Percentiles rank a stretch among this genome's conserved stretches.
Evolutionary conservation across 2,113 vertebrate species (phyloP).

Genomic region (Apteryx owenii): DNA sequence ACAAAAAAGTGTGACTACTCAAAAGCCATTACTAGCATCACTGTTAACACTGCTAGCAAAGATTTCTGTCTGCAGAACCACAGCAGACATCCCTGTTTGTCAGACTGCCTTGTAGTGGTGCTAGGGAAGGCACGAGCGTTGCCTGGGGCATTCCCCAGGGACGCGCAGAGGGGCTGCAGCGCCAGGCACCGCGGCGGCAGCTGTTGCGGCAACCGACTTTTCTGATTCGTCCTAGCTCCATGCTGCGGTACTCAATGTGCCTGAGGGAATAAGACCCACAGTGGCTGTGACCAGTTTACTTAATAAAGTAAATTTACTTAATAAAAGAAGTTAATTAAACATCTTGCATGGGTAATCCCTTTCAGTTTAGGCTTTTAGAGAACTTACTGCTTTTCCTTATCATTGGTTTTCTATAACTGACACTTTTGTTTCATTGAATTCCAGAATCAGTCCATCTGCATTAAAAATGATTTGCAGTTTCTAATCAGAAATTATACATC

Average conservation of each 20-base stretch:
- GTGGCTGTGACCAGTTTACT: background rate
- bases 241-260: too few relatives aligned
- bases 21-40: background rate
- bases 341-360: constrained; percentile 24
- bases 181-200: background rate
- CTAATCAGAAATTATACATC: background rate
- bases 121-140: background rate
- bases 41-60: background rate
- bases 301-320: background rate
- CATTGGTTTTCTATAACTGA: background rate
- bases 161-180: background rate
- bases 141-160: background rate
- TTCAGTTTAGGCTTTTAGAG: background rate
- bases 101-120: background rate
- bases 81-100: background rate
- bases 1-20: background rate
- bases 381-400: background rate
- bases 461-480: constrained; percentile 3
- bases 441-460: background rate
- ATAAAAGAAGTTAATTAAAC: constrained; percentile 44
- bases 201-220: background rate
- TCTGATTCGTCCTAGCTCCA: fast-evolving
- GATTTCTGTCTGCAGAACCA: background rate
- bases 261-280: background rate
- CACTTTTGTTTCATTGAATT: constrained; percentile 7